These are phyloP conservation scores for Pheosia tremula DNA, from an alignment of 2,888 invertebrate species.

Conservation along the genomic window DNA sequence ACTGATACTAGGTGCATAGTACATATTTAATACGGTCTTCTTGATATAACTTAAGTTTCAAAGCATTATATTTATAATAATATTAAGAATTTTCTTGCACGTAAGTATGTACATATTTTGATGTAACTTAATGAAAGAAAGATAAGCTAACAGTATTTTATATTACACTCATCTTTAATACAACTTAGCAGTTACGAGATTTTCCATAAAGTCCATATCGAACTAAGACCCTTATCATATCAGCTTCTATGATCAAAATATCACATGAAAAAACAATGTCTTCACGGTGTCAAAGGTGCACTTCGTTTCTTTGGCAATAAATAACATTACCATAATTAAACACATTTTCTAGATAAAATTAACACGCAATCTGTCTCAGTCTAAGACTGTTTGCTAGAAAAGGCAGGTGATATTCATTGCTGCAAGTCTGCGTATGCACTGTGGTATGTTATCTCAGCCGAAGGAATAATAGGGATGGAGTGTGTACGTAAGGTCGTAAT, in stretches of 20 bases:
- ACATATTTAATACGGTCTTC: conserved; percentile 26
- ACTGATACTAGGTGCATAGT: neutral
- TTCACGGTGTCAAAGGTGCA: conserved; percentile 50
- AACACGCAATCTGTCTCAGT: conserved; percentile 23
- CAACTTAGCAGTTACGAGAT: too few species aligned
- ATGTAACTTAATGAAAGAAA: too few species aligned
- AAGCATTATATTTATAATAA: neutral
- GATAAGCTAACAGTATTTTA: too few species aligned
- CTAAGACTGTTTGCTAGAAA: conserved; percentile 21
- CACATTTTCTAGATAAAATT: conserved; percentile 33
- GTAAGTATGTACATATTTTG: too few species aligned
- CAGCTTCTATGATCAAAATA: conserved; percentile 28
- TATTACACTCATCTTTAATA: too few species aligned
- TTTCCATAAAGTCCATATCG: too few species aligned
- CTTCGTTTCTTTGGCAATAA: conserved; percentile 38
- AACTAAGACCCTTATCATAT: conserved; percentile 18
- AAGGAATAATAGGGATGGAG: too few species aligned
- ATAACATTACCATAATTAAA: conserved; percentile 38
- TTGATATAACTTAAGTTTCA: neutral
- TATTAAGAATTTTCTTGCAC: too few species aligned
- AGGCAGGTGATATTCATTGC: conserved; percentile 32
- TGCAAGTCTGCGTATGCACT: conserved; percentile 40
- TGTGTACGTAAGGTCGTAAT: too few species aligned
- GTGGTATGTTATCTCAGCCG: conserved; percentile 9
- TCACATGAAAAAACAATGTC: conserved; percentile 45